Evolutionary conservation across 2,113 vertebrate species (phyloP), one percentile per base, ranked within the genome.

Genomic region (Pogona vitticeps): DNA sequence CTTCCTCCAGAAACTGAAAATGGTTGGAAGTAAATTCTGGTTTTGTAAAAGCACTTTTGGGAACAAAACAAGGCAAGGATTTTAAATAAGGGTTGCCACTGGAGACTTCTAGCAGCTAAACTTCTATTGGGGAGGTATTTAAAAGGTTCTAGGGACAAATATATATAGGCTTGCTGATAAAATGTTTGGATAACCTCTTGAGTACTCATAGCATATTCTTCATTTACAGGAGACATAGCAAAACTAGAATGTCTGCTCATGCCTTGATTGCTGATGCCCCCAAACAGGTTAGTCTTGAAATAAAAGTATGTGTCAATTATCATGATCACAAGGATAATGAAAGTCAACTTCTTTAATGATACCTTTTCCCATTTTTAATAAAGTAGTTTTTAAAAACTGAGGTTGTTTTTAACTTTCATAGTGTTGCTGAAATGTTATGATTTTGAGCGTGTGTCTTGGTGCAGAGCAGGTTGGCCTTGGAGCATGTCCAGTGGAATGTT

Each of bases 151-250:
- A 52, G 46, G 46, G 46, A 5, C 46, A 52, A 46, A 21, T 52
- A 7, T 70, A 7, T 80, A 38, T 36, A 52, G 65, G 10, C 13
- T 21, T 36, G 2, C 58, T 56, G 6, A 76, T 67, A 14, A 20
- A 31, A 14, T 68, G 15, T 0, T 84, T 46, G 18, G 0, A 2
- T 56, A 67, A 81, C 80, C 80, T 14, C 33, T 79, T 36, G 83
- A 75, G 2, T 84, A 38, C 90, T 96, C 63, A 56, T 91, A 2
- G 68, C 42, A 18, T 88, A 59, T 87, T 95, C 88, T 96, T 87
- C 97, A 70, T 95, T 95, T 86, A 56, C 95, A 99, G 99, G 96
- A 97, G 98, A 92, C 97, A 98, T 97, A 99, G 98, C 95, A 98
- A 95, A 96, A 94, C 96, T 58, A 96, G 96, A 91, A 94, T 92